Base-by-base conservation (phyloP, 2,113 vertebrate genomes). In the Vimba vimba region DNA sequence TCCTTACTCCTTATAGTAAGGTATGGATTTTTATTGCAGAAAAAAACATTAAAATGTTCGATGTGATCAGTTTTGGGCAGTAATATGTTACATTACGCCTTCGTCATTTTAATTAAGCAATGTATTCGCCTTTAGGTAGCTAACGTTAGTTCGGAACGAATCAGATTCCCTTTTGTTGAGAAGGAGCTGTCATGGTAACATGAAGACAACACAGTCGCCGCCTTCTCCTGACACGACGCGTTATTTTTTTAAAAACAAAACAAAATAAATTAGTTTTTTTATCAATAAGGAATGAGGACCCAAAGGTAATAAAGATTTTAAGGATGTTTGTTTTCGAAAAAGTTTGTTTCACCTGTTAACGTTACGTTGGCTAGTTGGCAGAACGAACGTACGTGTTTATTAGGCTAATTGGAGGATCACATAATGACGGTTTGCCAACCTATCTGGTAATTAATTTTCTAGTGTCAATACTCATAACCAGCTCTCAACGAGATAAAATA, bases 161-260 rank as follows among this genome's bases (percentile, higher is more conserved):
- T 77, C 21, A 7, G n/a, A 81, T 84, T 23, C 0, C 19, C 25
- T 52, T n/a, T 69, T 86, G 25, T 81, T 68, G 68, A 55, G 33
- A 23, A 23, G 12, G 11, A 13, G 4, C 25, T 78, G 86, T 85
- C 73, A 87, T 85, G 43, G 87, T 69, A 66, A 74, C 15, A 60
- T 2, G 3, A 82, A 82, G 47, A 71, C 80, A 82, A 82, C 80
- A 55, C 64, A 82, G n/a, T 10, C 11, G 64, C 2, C 43, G 17
- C 23, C 39, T 50, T 25, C n/a, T 81, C 8, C 43, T 47, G 60
- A 81, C 57, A 15, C 10, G 3, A 79, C 47, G 52, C 76, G 1
- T 36, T 36, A 19, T 9, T 1, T n/a, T n/a, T n/a, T n/a, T 73
- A 73, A 39, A 25, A 25, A 4, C 2, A 30, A 21, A 21, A 69